Evolutionary conservation across 2,888 invertebrate species (phyloP).

Genomic region (Pimpla rufipes): DNA sequence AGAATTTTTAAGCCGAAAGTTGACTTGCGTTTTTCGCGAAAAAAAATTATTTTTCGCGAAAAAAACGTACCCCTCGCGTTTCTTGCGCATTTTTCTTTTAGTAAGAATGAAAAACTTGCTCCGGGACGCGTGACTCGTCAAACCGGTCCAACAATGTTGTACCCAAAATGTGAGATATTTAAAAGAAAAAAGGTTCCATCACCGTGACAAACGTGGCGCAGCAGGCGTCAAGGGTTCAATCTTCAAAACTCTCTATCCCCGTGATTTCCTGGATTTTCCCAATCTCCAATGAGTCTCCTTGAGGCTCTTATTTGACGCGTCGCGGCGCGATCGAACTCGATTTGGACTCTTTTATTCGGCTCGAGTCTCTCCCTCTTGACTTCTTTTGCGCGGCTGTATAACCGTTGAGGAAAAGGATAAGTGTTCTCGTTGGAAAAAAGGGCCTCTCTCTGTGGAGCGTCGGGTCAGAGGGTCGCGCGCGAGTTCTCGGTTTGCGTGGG

Average conservation of each 20-base stretch:
- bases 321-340: conserved; percentile 8
- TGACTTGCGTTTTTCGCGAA: no score
- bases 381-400: neutral
- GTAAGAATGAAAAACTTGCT: no score
- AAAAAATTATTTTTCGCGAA: no score
- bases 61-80: no score
- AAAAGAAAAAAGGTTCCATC: no score
- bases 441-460: conserved; percentile 1
- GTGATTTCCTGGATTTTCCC: neutral
- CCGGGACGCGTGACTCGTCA: no score
- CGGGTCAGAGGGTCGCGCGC: conserved; percentile 3
- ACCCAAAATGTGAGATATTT: no score
- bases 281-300: conserved; percentile 19
- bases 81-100: no score
- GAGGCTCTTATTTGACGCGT: neutral
- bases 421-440: conserved; percentile 36
- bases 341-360: neutral
- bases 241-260: neutral
- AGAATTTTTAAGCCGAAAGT: no score
- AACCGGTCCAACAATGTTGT: no score
- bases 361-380: neutral
- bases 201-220: no score
- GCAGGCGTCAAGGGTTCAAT: no score
- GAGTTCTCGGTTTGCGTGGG: neutral
- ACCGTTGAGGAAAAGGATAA: conserved; percentile 13